phyloP scores from a whole-genome alignment of 2,888 invertebrate genomes.

The Dione vanillae region DNA sequence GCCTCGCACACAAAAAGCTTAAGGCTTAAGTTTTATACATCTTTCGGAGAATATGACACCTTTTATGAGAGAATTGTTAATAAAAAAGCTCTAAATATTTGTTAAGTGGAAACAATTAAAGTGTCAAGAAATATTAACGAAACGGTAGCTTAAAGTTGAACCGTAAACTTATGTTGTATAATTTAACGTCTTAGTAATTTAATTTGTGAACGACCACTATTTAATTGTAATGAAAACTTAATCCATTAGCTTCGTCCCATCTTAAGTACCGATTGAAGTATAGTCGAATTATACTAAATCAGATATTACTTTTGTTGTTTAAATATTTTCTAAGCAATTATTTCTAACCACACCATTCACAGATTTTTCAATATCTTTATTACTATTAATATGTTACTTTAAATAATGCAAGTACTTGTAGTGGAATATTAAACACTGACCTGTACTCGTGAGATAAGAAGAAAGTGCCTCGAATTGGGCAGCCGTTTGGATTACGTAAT shows the following conservation, averaged over 20 bases:
- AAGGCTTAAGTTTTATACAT: constrained; percentile 32
- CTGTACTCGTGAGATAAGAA: constrained; percentile 95
- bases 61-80: constrained; percentile 4
- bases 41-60: constrained; percentile 6
- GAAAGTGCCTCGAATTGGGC: constrained; percentile 95
- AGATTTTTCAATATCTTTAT: constrained; percentile 15
- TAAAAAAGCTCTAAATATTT: neutral
- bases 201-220: constrained; percentile 17
- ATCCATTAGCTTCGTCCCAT: constrained; percentile 24
- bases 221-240: constrained; percentile 28
- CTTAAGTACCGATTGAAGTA: constrained; percentile 35
- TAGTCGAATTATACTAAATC: constrained; percentile 32
- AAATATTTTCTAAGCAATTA: constrained; percentile 28
- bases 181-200: constrained; percentile 14
- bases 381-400: constrained; percentile 25
- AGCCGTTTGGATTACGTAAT: constrained; percentile 94
- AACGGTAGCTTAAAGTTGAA: neutral
- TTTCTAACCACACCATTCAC: constrained; percentile 34
- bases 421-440: constrained; percentile 62
- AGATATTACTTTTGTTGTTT: constrained; percentile 36
- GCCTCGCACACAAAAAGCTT: constrained; percentile 39
- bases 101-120: neutral
- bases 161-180: neutral
- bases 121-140: neutral
- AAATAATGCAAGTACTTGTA: constrained; percentile 7